phyloP scores from a whole-genome alignment of 2,888 invertebrate genomes.

The Ophion ellenae region DNA sequence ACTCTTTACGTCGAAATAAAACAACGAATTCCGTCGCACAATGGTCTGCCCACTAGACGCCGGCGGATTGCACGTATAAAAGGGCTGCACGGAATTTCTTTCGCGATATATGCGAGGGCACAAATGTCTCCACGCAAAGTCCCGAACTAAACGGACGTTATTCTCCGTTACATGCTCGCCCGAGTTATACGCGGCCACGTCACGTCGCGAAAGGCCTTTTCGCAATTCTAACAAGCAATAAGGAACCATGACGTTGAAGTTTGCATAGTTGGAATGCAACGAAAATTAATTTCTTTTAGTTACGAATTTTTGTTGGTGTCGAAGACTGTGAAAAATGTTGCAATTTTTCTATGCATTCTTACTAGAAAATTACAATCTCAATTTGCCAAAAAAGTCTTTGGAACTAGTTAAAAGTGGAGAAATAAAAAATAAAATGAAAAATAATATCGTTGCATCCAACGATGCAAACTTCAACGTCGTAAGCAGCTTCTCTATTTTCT shows the following conservation, averaged over 20 bases:
- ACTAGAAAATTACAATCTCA: too few species aligned
- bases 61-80: constrained; percentile 37
- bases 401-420: too few species aligned
- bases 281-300: too few species aligned
- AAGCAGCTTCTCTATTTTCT: not conserved
- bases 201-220: constrained; percentile 49
- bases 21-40: constrained; percentile 67
- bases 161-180: constrained; percentile 37
- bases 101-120: constrained; percentile 15
- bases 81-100: constrained; percentile 25
- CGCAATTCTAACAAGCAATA: constrained; percentile 22
- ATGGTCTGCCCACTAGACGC: constrained; percentile 60
- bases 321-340: too few species aligned
- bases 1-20: constrained; percentile 57
- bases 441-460: too few species aligned
- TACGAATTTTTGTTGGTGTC: too few species aligned
- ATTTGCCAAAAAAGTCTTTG: too few species aligned
- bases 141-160: constrained; percentile 33
- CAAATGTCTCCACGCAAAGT: constrained; percentile 20
- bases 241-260: not conserved
- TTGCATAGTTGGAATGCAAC: too few species aligned
- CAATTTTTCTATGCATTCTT: too few species aligned
- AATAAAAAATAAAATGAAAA: too few species aligned
- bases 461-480: too few species aligned
- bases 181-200: constrained; percentile 26